phyloP scores from a whole-genome alignment of 2,797 vertebrate genomes.

The Scolopax rusticola region DNA sequence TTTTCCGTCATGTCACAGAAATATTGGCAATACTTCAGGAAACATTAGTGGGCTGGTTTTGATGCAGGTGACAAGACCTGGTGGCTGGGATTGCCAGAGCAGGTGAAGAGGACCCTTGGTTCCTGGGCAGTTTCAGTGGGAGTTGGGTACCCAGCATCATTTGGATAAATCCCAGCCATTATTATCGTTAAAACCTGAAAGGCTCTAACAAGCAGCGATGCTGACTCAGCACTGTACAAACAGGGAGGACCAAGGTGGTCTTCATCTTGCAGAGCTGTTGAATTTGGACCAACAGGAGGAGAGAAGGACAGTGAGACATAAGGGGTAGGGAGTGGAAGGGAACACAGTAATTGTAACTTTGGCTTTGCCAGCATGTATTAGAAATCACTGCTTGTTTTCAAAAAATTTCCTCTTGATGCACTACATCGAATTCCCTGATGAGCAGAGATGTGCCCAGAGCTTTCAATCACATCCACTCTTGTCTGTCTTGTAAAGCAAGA shows the following conservation, averaged over 20 bases:
- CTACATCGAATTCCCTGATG: neutral
- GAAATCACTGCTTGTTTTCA: neutral
- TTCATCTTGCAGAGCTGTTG: neutral
- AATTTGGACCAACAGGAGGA: neutral
- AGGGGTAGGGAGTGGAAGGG: neutral
- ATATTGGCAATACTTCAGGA: neutral
- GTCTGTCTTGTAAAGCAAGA: neutral
- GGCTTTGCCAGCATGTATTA: neutral
- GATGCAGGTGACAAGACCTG: neutral
- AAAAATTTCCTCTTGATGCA: neutral
- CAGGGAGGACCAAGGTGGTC: neutral
- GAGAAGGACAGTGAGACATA: neutral
- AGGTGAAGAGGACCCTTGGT: rapidly evolving
- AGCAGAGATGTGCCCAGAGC: neutral
- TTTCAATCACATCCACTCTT: neutral
- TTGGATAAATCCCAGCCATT: neutral
- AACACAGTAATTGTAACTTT: neutral
- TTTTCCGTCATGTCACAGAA: neutral
- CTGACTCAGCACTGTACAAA: neutral
- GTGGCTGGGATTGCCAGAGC: neutral
- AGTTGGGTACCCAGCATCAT: neutral
- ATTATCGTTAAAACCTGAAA: neutral
- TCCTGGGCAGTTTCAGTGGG: neutral
- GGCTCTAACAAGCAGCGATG: neutral
- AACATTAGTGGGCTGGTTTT: neutral